phyloP scores from a whole-genome alignment of 2,797 vertebrate species.

The Darevskia mixta region DNA sequence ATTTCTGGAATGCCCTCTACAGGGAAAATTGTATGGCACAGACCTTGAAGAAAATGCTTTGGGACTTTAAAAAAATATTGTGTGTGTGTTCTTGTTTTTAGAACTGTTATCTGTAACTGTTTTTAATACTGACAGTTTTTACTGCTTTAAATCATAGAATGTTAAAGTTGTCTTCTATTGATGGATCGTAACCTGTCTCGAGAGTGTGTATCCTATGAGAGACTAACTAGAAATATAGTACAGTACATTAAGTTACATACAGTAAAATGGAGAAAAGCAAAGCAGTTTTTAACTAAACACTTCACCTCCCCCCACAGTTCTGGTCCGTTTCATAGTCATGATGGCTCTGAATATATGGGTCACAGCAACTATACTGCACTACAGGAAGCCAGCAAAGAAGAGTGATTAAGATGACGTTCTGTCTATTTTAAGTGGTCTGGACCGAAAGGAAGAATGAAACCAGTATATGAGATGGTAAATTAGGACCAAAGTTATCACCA shows the following conservation, averaged over 20 bases:
- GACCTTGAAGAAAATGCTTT: no score
- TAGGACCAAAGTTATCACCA: background rate
- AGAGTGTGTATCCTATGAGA: no score
- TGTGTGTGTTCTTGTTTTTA: no score
- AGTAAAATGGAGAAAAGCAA: background rate
- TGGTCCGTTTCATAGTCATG: conserved; percentile 88
- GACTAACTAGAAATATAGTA: no score
- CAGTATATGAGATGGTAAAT: conserved; percentile 19
- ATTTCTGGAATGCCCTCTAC: no score
- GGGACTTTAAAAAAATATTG: no score
- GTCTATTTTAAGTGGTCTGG: conserved; percentile 12
- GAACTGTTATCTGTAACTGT: no score
- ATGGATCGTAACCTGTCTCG: no score
- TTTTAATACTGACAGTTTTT: no score
- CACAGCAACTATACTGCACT: conserved; percentile 85
- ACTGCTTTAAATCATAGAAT: no score
- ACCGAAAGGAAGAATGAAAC: background rate
- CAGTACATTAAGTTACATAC: background rate
- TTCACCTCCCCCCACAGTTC: conserved; percentile 80
- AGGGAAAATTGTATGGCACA: no score
- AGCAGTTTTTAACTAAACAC: background rate
- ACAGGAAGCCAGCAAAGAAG: conserved; percentile 82
- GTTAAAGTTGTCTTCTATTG: no score
- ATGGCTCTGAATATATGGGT: conserved; percentile 91
- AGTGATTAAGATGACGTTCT: conserved; percentile 76